Evolutionary conservation across 2,797 vertebrate genomes (phyloP).

Genomic region (Ctenochaetus hawaiiensis): DNA sequence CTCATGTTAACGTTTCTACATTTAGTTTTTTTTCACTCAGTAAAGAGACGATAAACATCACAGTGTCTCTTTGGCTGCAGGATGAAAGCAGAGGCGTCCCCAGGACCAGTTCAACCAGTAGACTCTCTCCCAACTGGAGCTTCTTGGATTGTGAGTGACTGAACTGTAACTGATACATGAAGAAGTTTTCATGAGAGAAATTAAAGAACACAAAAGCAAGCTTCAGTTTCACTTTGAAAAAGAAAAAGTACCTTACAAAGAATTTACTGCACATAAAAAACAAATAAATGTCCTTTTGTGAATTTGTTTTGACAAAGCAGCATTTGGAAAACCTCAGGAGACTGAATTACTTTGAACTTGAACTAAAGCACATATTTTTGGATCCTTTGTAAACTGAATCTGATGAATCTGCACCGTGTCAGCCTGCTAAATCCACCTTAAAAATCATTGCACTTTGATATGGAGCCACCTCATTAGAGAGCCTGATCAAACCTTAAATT

Average conservation of each 20-base stretch:
- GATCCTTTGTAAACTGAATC: too few relatives aligned
- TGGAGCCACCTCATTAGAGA: too few relatives aligned
- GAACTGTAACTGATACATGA: neutral
- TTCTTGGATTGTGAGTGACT: constrained; percentile 95
- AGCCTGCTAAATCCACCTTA: too few relatives aligned
- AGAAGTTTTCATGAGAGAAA: neutral
- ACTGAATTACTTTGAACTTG: too few relatives aligned
- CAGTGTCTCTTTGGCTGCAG: constrained; percentile 62
- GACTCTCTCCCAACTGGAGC: constrained; percentile 96
- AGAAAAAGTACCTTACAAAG: too few relatives aligned
- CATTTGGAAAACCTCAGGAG: too few relatives aligned
- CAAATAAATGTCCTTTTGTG: too few relatives aligned
- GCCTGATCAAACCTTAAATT: too few relatives aligned
- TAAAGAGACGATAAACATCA: neutral
- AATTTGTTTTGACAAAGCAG: neutral
- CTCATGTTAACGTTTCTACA: neutral
- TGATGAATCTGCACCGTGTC: too few relatives aligned
- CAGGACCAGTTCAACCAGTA: constrained; percentile 89
- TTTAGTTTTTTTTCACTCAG: neutral
- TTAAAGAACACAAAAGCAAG: neutral
- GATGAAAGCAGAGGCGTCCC: constrained; percentile 81
- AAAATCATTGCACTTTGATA: too few relatives aligned
- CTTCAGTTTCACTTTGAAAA: neutral
- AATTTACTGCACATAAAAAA: neutral
- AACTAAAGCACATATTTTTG: too few relatives aligned